Percentiles rank a stretch among this genome's conserved stretches.
Conservation (phyloP, 2,888 invertebrate genomes). For the Luperina nickerlii region DNA sequence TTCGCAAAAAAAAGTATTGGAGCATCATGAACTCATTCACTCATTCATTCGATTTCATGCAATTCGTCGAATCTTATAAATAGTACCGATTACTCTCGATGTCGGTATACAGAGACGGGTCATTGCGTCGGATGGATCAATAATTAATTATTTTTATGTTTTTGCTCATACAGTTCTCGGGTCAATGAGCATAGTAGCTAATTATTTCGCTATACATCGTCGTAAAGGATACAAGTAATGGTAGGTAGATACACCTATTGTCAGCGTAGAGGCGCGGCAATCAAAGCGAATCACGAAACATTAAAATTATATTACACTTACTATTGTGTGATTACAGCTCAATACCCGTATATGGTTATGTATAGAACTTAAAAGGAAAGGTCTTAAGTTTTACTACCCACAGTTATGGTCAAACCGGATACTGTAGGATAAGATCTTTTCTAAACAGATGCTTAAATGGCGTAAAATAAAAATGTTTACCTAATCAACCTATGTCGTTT, state of each 20-base stretch:
- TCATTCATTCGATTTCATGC: constrained; percentile 59
- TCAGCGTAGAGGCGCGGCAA: constrained; percentile 57
- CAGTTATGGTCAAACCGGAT: constrained; percentile 50
- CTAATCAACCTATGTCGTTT: background rate
- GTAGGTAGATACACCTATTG: constrained; percentile 57
- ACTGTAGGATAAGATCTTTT: constrained; percentile 42
- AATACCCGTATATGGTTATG: constrained; percentile 25
- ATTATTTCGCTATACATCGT: constrained; percentile 58
- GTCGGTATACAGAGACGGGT: constrained; percentile 35
- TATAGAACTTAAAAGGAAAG: constrained; percentile 32
- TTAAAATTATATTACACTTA: constrained; percentile 43
- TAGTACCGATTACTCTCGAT: constrained; percentile 53
- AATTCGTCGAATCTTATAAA: constrained; percentile 75
- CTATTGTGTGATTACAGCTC: constrained; percentile 40
- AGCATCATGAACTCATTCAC: constrained; percentile 62
- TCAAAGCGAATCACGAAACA: constrained; percentile 46
- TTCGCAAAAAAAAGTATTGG: constrained; percentile 46
- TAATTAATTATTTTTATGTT: constrained; percentile 45
- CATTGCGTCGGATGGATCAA: constrained; percentile 27
- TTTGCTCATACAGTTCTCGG: constrained; percentile 38
- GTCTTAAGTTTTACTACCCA: constrained; percentile 24
- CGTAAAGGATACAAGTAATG: constrained; percentile 62
- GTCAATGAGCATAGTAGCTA: constrained; percentile 52
- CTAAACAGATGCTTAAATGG: background rate
- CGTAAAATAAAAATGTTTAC: constrained; percentile 21